Base-by-base conservation (phyloP, 2,888 invertebrate species). In the Tenthredo livida region DNA sequence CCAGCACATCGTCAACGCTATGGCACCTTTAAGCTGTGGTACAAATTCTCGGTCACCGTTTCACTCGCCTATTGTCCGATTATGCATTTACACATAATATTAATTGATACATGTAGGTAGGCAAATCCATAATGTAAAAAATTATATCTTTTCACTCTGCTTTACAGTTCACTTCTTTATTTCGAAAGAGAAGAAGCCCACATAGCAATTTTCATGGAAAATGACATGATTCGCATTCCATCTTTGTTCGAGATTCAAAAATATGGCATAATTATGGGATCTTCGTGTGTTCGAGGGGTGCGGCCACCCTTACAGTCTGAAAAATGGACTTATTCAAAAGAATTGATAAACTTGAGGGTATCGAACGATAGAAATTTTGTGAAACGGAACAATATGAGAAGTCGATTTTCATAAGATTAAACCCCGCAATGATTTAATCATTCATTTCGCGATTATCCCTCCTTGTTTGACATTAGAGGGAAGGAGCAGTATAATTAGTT, bases 1-100 rank as follows among this genome's bases (percentile, higher is more conserved):
- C 50, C 77, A 17, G 17, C 50, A 33, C 6, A 77, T 77, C 17
- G 50, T 77, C 29, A 33, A 17, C 29, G 9, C 21, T 58, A 61
- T 29, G 61, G 21, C 58, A 40, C 40, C 61, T 12, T 37, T 61
- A 61, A 61, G 61, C 61, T 37, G 3, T 21, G 40, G 40, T 61
- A 21, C 58, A n/a, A 80, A 80, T 80, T 21, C 73, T 25, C 12
- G 47, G 25, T 73, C 43, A 43, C 17, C 15, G 43, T 17, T 73
- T 12, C 40, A 73, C 73, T n/a, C 43, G 73, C 1, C 5, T 6
- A 21, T 43, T 73, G 40, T 73, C n/a, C 1, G n/a, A 1, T 5
- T 6, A n/a, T 50, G 9, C 6, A 50, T 50, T 4, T 6, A 50
- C 50, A n/a, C 5, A n/a, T 50, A 50, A 50, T 50, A 50, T 50